Conservation (phyloP, 2,888 invertebrate species). For the Parnassius smintheus region DNA sequence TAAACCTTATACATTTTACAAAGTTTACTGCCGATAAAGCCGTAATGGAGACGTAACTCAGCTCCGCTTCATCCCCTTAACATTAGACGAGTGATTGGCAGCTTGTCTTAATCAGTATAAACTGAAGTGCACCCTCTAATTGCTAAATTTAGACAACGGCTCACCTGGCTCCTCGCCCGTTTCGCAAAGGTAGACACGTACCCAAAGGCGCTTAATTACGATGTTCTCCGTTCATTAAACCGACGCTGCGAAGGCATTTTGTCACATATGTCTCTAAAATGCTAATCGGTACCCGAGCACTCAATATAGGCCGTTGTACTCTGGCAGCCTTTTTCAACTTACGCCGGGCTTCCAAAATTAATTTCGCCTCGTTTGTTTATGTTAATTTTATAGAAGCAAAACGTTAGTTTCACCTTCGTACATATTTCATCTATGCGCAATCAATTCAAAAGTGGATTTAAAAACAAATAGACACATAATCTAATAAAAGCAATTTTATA, state of each 20-base stretch:
- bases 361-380: constrained; percentile 59
- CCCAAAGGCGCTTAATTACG: constrained; percentile 67
- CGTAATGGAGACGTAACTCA: constrained; percentile 8
- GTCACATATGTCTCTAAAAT: constrained; percentile 73
- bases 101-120: constrained; percentile 51
- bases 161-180: constrained; percentile 37
- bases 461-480: too few species aligned
- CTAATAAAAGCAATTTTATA: too few species aligned
- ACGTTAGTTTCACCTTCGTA: constrained; percentile 10
- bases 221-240: constrained; percentile 73
- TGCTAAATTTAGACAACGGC: constrained; percentile 59
- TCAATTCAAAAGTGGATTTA: neutral
- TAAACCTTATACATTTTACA: constrained; percentile 19
- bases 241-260: constrained; percentile 59
- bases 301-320: constrained; percentile 67
- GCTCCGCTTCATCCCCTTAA: constrained; percentile 29
- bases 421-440: neutral
- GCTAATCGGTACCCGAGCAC: constrained; percentile 71
- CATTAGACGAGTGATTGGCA: constrained; percentile 30
- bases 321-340: constrained; percentile 57
- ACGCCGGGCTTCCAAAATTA: constrained; percentile 52
- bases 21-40: constrained; percentile 25
- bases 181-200: constrained; percentile 47
- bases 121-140: constrained; percentile 55
- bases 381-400: constrained; percentile 40